These are phyloP conservation scores for Ormyrus nitidulus DNA, from an alignment of 2,888 invertebrate genomes.

Conservation along the genomic window DNA sequence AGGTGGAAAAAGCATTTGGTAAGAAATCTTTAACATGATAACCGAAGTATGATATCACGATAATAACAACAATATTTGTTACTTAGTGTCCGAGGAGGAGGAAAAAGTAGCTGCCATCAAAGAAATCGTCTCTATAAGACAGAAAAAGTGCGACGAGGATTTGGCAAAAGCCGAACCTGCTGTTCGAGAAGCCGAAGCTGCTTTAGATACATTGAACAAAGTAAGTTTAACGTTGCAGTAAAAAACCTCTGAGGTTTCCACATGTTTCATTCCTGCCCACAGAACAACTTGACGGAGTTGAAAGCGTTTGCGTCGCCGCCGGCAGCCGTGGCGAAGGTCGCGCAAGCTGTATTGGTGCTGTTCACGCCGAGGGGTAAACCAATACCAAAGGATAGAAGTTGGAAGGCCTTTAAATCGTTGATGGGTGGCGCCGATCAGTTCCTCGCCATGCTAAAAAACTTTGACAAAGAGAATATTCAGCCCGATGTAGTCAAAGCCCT, in stretches of 20 bases:
- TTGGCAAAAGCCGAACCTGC: constrained; percentile 95
- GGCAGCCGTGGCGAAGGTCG: constrained; percentile 90
- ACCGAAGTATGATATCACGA: neutral
- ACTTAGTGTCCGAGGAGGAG: constrained; percentile 87
- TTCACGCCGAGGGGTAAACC: constrained; percentile 86
- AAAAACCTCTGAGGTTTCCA: neutral
- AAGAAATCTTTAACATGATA: constrained; percentile 57
- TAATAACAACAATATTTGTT: neutral
- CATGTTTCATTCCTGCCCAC: constrained; percentile 18
- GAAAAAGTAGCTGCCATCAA: constrained; percentile 93
- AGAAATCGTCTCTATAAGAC: constrained; percentile 89
- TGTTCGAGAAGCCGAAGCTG: constrained; percentile 90
- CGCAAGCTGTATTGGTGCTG: constrained; percentile 91
- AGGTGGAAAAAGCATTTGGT: constrained; percentile 89
- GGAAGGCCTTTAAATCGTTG: constrained; percentile 93
- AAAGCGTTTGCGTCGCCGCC: constrained; percentile 96
- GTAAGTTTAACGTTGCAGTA: constrained; percentile 65
- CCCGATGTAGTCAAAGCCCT: constrained; percentile 90
- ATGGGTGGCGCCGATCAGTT: constrained; percentile 95
- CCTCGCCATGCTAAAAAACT: constrained; percentile 87
- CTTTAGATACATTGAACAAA: constrained; percentile 94
- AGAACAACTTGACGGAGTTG: constrained; percentile 92
- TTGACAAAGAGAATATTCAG: constrained; percentile 95
- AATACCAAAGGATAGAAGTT: constrained; percentile 92
- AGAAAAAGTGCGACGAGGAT: constrained; percentile 91